A percentile compares a stretch with the other conserved stretches of the same genome.
Evolutionary conservation across 2,888 invertebrate genomes (phyloP).

Genomic region (Ennomos quercinarius): DNA sequence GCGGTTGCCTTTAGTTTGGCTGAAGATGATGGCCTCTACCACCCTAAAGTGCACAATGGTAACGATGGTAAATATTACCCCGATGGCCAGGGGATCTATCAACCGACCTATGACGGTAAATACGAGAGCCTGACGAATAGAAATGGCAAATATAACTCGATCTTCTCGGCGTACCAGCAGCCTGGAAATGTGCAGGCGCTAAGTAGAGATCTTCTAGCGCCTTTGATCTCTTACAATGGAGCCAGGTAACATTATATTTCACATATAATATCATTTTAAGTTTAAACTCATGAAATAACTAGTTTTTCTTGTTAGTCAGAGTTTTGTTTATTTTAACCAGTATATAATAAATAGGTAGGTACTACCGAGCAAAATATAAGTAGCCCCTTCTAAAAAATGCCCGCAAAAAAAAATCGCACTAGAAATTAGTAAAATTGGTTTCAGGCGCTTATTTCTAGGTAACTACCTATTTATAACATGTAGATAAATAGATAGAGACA

Average conservation of each 20-base stretch:
- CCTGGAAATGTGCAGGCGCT: conserved; percentile 58
- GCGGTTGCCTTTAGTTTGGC: conserved; percentile 56
- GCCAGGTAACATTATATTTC: conserved; percentile 48
- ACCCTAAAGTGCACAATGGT: conserved; percentile 61
- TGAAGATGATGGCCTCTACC: conserved; percentile 78
- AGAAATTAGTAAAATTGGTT: too few relatives aligned
- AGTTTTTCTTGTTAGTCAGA: too few relatives aligned
- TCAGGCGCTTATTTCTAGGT: too few relatives aligned
- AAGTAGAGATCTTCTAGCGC: conserved; percentile 59
- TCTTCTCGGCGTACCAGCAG: conserved; percentile 60
- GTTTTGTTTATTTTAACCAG: too few relatives aligned
- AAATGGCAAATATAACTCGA: conserved; percentile 59
- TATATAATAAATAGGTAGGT: too few relatives aligned
- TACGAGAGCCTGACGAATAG: conserved; percentile 49
- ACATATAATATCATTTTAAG: conserved; percentile 2
- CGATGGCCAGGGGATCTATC: conserved; percentile 46
- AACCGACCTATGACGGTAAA: conserved; percentile 38
- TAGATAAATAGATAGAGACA: too few relatives aligned
- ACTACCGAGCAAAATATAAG: too few relatives aligned
- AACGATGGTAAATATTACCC: conserved; percentile 65
- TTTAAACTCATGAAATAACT: not conserved
- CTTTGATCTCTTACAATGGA: conserved; percentile 52
- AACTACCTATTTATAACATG: too few relatives aligned
- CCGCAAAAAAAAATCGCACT: too few relatives aligned
- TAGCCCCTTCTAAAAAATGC: too few relatives aligned